Evolutionary conservation across 2,113 vertebrate genomes (phyloP).

Genomic region (Sander vitreus): DNA sequence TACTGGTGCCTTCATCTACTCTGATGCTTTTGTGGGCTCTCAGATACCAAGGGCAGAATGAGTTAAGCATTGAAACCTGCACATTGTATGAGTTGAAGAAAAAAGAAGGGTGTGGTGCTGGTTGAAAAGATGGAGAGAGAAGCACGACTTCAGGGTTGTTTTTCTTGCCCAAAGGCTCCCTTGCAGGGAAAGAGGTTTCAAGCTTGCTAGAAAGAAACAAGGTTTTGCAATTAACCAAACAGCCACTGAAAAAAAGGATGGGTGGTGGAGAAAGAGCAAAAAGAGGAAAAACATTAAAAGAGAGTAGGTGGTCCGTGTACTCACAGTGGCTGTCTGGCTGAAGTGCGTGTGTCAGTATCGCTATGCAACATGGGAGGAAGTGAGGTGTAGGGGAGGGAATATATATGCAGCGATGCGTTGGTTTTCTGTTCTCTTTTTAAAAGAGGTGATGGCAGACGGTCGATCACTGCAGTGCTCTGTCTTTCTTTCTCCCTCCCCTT

Average conservation of each 20-base stretch:
- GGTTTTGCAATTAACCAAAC: slow-evolving; percentile 78
- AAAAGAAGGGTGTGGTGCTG: slow-evolving; percentile 34
- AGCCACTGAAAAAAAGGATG: slow-evolving; percentile 24
- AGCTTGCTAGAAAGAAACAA: slow-evolving; percentile 59
- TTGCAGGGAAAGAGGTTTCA: slow-evolving; percentile 54
- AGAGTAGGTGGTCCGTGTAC: not conserved
- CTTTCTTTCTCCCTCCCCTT: slow-evolving; percentile 22
- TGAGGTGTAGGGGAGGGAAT: slow-evolving; percentile 24
- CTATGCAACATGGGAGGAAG: not conserved
- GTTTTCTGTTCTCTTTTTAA: slow-evolving; percentile 30
- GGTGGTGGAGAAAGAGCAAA: slow-evolving; percentile 5
- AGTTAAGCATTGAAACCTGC: slow-evolving; percentile 50
- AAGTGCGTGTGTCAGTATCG: slow-evolving; percentile 16
- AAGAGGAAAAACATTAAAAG: slow-evolving; percentile 14
- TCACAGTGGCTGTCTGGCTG: slow-evolving; percentile 17
- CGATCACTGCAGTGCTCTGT: slow-evolving; percentile 36
- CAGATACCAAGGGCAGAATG: slow-evolving; percentile 35
- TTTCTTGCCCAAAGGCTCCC: slow-evolving; percentile 56
- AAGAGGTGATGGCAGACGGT: slow-evolving; percentile 58
- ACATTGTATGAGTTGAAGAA: slow-evolving; percentile 46
- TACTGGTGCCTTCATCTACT: slow-evolving; percentile 14
- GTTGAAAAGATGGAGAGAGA: slow-evolving; percentile 36
- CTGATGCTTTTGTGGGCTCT: slow-evolving; percentile 27
- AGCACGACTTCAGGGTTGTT: slow-evolving; percentile 47
- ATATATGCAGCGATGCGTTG: slow-evolving; percentile 33